These are phyloP conservation scores for Lates japonicus DNA, from an alignment of 2,797 vertebrate species.

Conservation along the genomic window DNA sequence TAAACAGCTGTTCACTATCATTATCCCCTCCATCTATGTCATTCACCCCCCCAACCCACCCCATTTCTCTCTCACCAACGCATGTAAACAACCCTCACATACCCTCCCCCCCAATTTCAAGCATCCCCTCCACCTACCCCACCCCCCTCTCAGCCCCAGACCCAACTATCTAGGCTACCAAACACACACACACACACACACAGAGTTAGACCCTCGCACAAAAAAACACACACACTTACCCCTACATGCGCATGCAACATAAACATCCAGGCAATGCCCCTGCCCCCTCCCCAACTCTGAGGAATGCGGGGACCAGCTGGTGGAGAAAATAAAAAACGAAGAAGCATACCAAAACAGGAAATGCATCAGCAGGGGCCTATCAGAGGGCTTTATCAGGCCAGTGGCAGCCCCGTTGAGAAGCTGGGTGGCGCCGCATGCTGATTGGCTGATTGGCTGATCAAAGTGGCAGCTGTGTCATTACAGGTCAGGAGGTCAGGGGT, in stretches of 20 bases:
- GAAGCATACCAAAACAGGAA: slow-evolving; percentile 86
- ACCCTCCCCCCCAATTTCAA: slow-evolving; percentile 67
- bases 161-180: slow-evolving; percentile 75
- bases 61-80: slow-evolving; percentile 70
- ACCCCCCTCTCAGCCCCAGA: slow-evolving; percentile 48
- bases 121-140: slow-evolving; percentile 56
- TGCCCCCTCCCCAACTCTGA: slow-evolving; percentile 73
- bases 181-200: slow-evolving; percentile 47
- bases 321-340: slow-evolving; percentile 80
- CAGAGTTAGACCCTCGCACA: slow-evolving; percentile 7
- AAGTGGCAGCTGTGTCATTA: slow-evolving; percentile 80
- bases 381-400: slow-evolving; percentile 80
- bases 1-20: slow-evolving; percentile 79
- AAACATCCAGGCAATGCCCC: slow-evolving; percentile 78
- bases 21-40: slow-evolving; percentile 78
- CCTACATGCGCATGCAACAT: slow-evolving; percentile 68
- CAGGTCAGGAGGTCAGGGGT: slow-evolving; percentile 75
- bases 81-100: slow-evolving; percentile 77
- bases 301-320: slow-evolving; percentile 80
- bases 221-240: slow-evolving; percentile 54
- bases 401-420: slow-evolving; percentile 76
- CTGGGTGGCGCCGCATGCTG: slow-evolving; percentile 79
- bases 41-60: slow-evolving; percentile 69
- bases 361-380: slow-evolving; percentile 83
- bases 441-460: slow-evolving; percentile 84